Base-by-base conservation (phyloP, 2,888 invertebrate species). In the Hirtodrosophila trivittata region DNA sequence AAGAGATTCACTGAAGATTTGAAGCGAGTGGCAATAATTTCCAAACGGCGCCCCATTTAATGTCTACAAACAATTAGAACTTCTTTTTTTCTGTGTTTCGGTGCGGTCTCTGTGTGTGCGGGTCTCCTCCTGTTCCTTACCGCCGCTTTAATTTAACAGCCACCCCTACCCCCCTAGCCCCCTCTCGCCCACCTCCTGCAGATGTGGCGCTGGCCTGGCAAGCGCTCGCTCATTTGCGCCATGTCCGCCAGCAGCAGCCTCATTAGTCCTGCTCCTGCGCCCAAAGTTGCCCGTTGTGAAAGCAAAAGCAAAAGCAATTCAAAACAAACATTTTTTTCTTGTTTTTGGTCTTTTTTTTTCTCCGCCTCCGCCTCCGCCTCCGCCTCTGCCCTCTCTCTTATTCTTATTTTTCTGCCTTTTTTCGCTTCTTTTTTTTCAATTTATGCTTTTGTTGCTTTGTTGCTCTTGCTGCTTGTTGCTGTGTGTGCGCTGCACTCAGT, bases 51-150 rank as follows among this genome's bases (percentile, higher is more conserved):
- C 52, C 75, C 74, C 78, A 84, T 80, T 80, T 80, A 81, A 71
- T 77, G 78, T 81, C 82, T 77, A 75, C 85, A 84, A 80, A 81
- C 85, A 80, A 84, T 80, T 80, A 81, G 68, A 80, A 81, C 62
- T 74, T 80, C 45, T 67, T 64, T 59, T 62, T 43, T 49, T 28
- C 21, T 16, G 21, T 32, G 4, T 32, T 32, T 21, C 38, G 25
- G 2, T 59, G 47, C 45, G 54, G 70, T 41, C 38, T 13, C 32
- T 46, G 38, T 33, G 37, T 67, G 37, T 67, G 45, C 28, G 14
- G 30, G 42, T 59, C 14, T 16, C 16, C 7, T 38, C 35, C 45
- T 47, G 45, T 50, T 45, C 57, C 47, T 51, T 49, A 66, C 55
- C 52, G 75, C 55, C 57, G 65, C 75, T 60, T 65, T 69, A 58